phyloP scores from a whole-genome alignment of 2,113 vertebrate genomes.

The Tetraodon nigroviridis region DNA sequence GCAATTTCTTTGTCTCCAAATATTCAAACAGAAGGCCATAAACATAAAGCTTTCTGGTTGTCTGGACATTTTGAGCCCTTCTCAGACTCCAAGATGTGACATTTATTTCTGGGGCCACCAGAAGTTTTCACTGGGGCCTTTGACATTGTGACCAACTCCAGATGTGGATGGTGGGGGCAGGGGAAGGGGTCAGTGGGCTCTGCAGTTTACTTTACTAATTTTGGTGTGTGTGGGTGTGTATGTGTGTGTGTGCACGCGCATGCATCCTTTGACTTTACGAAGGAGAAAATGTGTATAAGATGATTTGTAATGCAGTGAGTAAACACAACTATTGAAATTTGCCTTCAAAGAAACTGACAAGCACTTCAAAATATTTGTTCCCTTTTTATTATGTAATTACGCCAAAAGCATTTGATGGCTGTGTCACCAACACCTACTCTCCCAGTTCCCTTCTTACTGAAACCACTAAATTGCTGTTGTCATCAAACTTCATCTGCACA shows the following conservation, averaged over 20 bases:
- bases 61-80: slow-evolving; percentile 32
- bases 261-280: slow-evolving; percentile 34
- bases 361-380: slow-evolving; percentile 73
- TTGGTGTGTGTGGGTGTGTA: not conserved
- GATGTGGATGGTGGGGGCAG: slow-evolving; percentile 51
- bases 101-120: slow-evolving; percentile 33
- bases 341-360: slow-evolving; percentile 74
- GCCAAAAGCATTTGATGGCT: slow-evolving; percentile 47
- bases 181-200: slow-evolving; percentile 30
- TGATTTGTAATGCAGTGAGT: slow-evolving; percentile 71
- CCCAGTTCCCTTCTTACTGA: slow-evolving; percentile 33
- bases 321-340: slow-evolving; percentile 74
- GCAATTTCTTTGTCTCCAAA: not conserved
- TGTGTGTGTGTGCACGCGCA: slow-evolving; percentile 16
- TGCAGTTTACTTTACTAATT: slow-evolving; percentile 12
- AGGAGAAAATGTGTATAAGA: slow-evolving; percentile 63
- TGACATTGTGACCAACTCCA: slow-evolving; percentile 44
- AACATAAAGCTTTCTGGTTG: slow-evolving; percentile 6
- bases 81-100: slow-evolving; percentile 41
- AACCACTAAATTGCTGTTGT: slow-evolving; percentile 9
- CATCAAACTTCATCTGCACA: not conserved
- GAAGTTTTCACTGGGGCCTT: slow-evolving; percentile 37
- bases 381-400: slow-evolving; percentile 73
- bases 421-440: slow-evolving; percentile 49
- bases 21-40: no score